Evolutionary conservation across 2,888 invertebrate genomes (phyloP), one percentile per base, ranked within the genome.

Genomic region (Hirtodrosophila confusa): DNA sequence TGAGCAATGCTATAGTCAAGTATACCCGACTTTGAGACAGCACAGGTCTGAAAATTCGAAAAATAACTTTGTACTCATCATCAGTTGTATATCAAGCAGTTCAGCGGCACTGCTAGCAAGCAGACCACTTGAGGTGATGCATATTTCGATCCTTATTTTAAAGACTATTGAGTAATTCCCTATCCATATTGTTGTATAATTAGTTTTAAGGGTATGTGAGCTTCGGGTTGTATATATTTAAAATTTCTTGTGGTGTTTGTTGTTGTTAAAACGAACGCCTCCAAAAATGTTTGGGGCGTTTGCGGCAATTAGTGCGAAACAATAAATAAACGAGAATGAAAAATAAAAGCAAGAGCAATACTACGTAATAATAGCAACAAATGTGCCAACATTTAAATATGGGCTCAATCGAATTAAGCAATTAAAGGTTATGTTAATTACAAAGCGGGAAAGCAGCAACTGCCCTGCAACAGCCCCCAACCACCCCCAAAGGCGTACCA

Each of bases 361-460:
- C 10, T 17, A 40, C 24, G 10, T 44, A 47, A 58, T 45, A 69
- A 68, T 58, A 36, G 53, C 23, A 11, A 45, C 55, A 50, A 51
- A 63, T 70, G 71, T 50, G 58, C 33, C 61, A 77, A 37, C 78
- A 69, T 71, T 72, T 75, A 66, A 57, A 54, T 63, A 69, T 61
- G 27, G 50, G 56, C 56, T 44, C 47, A 69, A 62, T 56, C 72
- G 68, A 66, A 78, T 80, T 71, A 66, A 72, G 78, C 78, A 78
- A 86, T 87, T 84, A 75, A 53, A 55, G 58, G 37, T 65, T 72
- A 80, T 84, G 75, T 56, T 78, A 86, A 84, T 84, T 69, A 51
- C 47, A 41, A 33, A 11, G 50, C 36, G 17, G 9, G 37, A 24
- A 10, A 44, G n/a, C 29, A 12, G 17, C 35, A 29, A 33, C 17